These are phyloP conservation scores for Chrysopa pallens DNA, from an alignment of 1,140 invertebrate genomes.

Conservation along the genomic window DNA sequence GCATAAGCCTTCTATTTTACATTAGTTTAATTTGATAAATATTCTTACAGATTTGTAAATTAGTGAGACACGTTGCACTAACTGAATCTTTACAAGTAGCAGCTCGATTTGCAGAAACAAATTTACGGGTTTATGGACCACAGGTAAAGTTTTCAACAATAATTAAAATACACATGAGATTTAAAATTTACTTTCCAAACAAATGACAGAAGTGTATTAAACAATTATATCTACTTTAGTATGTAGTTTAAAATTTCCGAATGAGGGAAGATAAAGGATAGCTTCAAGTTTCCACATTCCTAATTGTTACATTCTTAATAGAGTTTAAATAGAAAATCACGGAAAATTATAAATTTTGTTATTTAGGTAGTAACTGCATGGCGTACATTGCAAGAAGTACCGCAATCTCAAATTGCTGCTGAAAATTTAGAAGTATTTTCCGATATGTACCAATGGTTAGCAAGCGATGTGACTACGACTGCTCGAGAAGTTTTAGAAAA, in stretches of 20 bases:
- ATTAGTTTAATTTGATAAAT: too few relatives aligned
- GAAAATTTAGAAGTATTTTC: constrained; percentile 97
- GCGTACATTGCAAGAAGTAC: constrained; percentile 76
- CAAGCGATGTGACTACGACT: constrained; percentile 69
- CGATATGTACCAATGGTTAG: constrained; percentile 91
- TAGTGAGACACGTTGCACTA: constrained; percentile 85
- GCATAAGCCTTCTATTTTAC: too few relatives aligned
- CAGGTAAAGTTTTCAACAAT: constrained; percentile 27
- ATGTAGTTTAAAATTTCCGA: too few relatives aligned
- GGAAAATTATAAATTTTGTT: too few relatives aligned
- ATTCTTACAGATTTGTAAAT: constrained; percentile 73
- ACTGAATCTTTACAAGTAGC: constrained; percentile 88
- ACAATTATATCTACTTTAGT: too few relatives aligned
- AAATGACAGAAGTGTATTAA: too few relatives aligned
- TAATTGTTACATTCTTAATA: too few relatives aligned
- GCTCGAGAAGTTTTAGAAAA: constrained; percentile 81
- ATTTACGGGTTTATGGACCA: constrained; percentile 81
- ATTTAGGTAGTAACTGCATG: constrained; percentile 68
- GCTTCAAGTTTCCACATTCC: too few relatives aligned
- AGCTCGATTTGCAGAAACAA: constrained; percentile 89
- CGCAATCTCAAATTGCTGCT: constrained; percentile 85
- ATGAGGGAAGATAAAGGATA: too few relatives aligned
- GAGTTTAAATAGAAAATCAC: too few relatives aligned
- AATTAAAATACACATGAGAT: too few relatives aligned
- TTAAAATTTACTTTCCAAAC: too few relatives aligned